A percentile compares a stretch with the other conserved stretches of the same genome.
Conservation (phyloP, 2,797 vertebrate species). For the Mus minutoides region DNA sequence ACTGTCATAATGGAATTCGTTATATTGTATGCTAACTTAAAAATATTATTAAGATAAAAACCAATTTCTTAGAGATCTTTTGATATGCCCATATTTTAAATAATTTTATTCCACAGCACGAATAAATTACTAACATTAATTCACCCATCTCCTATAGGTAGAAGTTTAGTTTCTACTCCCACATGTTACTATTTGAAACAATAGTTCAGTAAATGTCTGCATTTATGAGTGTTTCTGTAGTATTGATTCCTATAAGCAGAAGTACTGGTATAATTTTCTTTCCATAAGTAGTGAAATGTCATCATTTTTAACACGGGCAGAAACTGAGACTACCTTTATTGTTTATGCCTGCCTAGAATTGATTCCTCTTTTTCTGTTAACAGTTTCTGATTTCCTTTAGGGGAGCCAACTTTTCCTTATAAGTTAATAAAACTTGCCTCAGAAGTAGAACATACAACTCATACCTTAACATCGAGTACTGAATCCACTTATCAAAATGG, state of each 20-base stretch:
- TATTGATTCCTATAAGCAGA: not conserved
- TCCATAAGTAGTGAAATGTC: not conserved
- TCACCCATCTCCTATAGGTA: not conserved
- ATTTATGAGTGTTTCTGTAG: not conserved
- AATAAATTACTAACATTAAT: not conserved
- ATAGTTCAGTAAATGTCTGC: not conserved
- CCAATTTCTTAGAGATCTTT: not conserved
- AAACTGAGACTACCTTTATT: not conserved
- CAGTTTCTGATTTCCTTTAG: slow-evolving; percentile 28
- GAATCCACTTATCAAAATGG: not conserved
- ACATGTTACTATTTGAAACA: slow-evolving; percentile 13
- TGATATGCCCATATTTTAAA: not conserved
- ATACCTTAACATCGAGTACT: not conserved
- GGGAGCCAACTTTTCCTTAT: not conserved
- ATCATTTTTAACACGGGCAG: not conserved
- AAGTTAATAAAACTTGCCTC: not conserved
- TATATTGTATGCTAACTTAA: not conserved
- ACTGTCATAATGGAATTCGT: not conserved
- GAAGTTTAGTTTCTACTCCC: not conserved
- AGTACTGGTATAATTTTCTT: not conserved
- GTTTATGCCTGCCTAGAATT: not conserved
- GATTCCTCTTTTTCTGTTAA: not conserved
- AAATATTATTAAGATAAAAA: not conserved
- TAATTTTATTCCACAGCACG: not conserved
- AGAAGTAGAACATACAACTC: not conserved